Base-by-base conservation (phyloP, 2,797 vertebrate species). In the Etheostoma perlongum region DNA sequence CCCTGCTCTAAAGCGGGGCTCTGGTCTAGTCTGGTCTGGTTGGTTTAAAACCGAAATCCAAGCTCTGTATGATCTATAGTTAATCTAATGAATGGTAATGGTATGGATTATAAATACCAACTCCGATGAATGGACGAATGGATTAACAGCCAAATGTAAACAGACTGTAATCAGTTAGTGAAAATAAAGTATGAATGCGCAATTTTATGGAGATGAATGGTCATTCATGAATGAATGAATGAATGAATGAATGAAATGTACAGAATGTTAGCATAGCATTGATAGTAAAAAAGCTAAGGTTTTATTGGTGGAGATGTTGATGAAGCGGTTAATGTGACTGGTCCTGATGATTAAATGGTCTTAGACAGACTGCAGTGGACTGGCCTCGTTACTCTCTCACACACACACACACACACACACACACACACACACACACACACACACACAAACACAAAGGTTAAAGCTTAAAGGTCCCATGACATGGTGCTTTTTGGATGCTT, bases 271-370 rank as follows among this genome's bases (percentile, higher is more conserved):
- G 64, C 42, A 0, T 61, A 64, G 68, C 51, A 4, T 70, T 63
- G 66, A 57, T 18, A 52, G 49, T 1, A 61, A 54, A 27, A 40
- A 54, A 27, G 47, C 76, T 51, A 80, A 82, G 63, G 61, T 85
- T 88, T 90, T 76, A 85, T 84, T 80, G 87, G 78, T 85, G 88
- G 77, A 78, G 76, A 75, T 74, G 74, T 78, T 72, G 30, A 70
- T 83, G 86, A 85, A 66, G 68, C 14, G 30, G 54, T 82, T 76
- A 89, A 88, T 83, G 75, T 86, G 87, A 87, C 18, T 83, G 87
- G 83, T 89, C 75, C 80, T 90, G 85, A 88, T 86, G 83, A 92
- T 91, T 91, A 91, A 91, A 94, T 30, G 52, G 84, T 91, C 81
- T 88, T 79, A 93, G 86, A 91, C 80, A 85, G 85, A 89, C 76